Evolutionary conservation across 2,888 invertebrate species (phyloP), one percentile per base, ranked within the genome.

Genomic region (Leptinotarsa juncta): DNA sequence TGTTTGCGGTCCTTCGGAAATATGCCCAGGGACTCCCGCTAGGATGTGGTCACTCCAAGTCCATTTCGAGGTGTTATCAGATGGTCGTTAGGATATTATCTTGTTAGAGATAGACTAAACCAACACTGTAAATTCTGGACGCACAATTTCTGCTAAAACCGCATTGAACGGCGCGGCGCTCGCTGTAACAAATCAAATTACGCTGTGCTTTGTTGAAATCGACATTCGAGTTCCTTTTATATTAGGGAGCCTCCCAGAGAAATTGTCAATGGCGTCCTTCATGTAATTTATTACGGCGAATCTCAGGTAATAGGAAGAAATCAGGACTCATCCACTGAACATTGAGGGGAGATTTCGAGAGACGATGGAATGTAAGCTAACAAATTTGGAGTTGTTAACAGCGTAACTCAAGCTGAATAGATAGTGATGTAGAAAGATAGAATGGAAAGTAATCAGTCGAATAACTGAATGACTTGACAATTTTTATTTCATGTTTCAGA

Each of bases 121-220:
- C 62, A 62, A 62, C 62, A 62, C 62, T 26, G n/a, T 10, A 10
- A n/a, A 62, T 16, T 32, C 32, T 14, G 18, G 62, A 32, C 42
- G 18, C 26, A 62, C 57, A 57, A 23, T 32, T 62, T 42, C 62
- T 26, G 62, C 62, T 62, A 42, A 32, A 62, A 62, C 26, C 32
- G 42, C 62, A n/a, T 32, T 62, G 18, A 62, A 12, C 26, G 62
- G n/a, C 62, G 18, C 62, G 62, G 10, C 62, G 18, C 62, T 62
- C 62, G 16, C n/a, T 62, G 62, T 16, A 42, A 62, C 62, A 62
- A 62, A 62, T 62, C 62, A 62, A 62, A 62, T 60, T 60, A 60
- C 60, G 60, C 23, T 26, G 14, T 14, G 60, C 26, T 26, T 60
- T 60, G 60, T 60, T 60, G 23, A 26, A 60, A 60, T 3, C 26